A percentile compares a stretch with the other conserved stretches of the same genome.
phyloP scores from a whole-genome alignment of 2,888 invertebrate species.

The Chironomus tentans region DNA sequence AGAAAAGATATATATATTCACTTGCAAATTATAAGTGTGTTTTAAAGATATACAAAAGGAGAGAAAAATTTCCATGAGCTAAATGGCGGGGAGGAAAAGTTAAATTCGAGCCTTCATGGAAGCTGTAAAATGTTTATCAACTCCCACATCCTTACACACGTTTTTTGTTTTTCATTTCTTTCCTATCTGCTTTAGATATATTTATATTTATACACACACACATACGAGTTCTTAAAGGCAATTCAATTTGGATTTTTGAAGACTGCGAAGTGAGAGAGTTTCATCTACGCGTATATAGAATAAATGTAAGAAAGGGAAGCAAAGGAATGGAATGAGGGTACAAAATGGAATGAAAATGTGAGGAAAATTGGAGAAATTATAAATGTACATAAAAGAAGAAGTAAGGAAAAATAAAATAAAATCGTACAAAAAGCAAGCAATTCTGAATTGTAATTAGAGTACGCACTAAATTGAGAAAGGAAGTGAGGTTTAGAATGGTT shows the following conservation, averaged over 20 bases:
- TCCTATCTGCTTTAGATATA: too few species aligned
- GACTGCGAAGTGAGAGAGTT: background rate
- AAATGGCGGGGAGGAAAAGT: background rate
- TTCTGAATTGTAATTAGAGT: conserved; percentile 11
- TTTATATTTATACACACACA: too few species aligned
- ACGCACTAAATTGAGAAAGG: background rate
- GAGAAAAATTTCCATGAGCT: too few species aligned
- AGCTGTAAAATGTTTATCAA: too few species aligned
- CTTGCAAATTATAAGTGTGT: background rate
- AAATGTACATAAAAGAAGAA: background rate
- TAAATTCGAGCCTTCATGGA: background rate
- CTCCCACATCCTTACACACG: too few species aligned
- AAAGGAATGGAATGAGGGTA: background rate
- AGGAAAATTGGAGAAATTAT: background rate
- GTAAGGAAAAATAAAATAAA: background rate
- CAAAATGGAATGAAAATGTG: background rate
- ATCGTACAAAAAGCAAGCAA: too few species aligned
- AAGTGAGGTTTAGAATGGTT: too few species aligned
- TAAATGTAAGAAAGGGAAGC: background rate
- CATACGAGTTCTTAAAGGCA: background rate
- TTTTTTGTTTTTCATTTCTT: too few species aligned
- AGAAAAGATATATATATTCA: background rate
- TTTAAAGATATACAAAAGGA: background rate
- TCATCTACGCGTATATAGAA: background rate
- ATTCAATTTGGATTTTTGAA: background rate